Evolutionary conservation across 2,888 invertebrate genomes (phyloP), one percentile per base, ranked within the genome.

Genomic region (Megastigmus dorsalis): DNA sequence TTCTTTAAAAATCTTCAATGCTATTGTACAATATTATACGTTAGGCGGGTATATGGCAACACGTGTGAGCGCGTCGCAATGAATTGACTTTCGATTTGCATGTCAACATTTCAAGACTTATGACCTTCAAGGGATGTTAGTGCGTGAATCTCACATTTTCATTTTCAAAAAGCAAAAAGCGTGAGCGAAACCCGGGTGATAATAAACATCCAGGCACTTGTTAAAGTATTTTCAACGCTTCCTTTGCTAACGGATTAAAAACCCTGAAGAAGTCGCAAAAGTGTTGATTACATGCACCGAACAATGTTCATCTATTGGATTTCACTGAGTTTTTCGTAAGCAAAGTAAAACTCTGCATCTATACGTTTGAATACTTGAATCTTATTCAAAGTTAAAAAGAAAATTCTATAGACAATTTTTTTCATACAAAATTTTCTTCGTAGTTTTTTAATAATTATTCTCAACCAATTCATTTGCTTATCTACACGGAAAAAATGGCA

Each of bases 221-320:
- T n/a, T n/a, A n/a, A n/a, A n/a, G n/a, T 28, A 48, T 26, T 28
- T 45, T 9, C 10, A 38, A 36, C 36, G 18, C 23, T 69, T 69
- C 60, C 60, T 52, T 38, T 52, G 7, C 10, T 26, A 26, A 57
- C 48, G 45, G 57, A 68, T 57, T 68, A 74, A 62, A 69, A 28
- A 71, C 67, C 52, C 43, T 18, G 28, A 62, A 41, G 80, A 81
- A 79, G 79, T 76, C 79, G 57, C 77, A 79, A 62, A 80, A 81
- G 74, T 78, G 79, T 59, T 75, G 66, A 76, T 78, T 75, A 75
- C 74, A 66, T 62, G 66, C 23, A 57, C 41, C 55, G 30, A 38
- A n/a, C 55, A 48, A 33, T 55, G 63, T 63, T 18, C 30, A 55
- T 18, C 33, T 55, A 63, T 57, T 62, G 59, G 66, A 73, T 66